phyloP scores from a whole-genome alignment of 2,888 invertebrate genomes.

The Dryocosmus kuriphilus region DNA sequence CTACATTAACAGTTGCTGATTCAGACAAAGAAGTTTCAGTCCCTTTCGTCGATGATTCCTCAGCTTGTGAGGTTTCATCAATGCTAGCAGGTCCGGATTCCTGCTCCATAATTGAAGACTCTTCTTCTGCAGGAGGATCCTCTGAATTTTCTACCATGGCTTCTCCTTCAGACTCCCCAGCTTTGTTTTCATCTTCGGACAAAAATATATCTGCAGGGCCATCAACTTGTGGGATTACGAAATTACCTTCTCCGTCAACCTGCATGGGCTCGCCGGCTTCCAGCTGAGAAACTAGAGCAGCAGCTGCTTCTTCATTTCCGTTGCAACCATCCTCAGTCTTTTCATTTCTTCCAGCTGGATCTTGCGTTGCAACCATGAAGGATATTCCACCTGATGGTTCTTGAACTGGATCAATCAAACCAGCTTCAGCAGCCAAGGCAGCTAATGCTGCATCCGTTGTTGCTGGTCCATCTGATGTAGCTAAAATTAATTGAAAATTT shows the following conservation, averaged over 20 bases:
- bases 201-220: slow-evolving; percentile 70
- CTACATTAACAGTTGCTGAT: slow-evolving; percentile 41
- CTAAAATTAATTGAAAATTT: slow-evolving; percentile 53
- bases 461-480: slow-evolving; percentile 81
- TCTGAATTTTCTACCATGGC: slow-evolving; percentile 42
- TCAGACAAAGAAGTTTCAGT: slow-evolving; percentile 60
- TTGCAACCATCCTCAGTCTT: slow-evolving; percentile 75
- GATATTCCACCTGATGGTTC: slow-evolving; percentile 73
- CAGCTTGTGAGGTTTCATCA: slow-evolving; percentile 62
- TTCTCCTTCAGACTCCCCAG: slow-evolving; percentile 45
- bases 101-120: slow-evolving; percentile 62
- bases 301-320: slow-evolving; percentile 71
- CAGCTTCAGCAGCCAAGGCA: slow-evolving; percentile 82
- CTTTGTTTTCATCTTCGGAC: slow-evolving; percentile 67
- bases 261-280: slow-evolving; percentile 72
- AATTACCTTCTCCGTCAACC: slow-evolving; percentile 74
- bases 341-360: slow-evolving; percentile 62
- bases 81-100: slow-evolving; percentile 52
- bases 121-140: slow-evolving; percentile 50
- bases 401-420: slow-evolving; percentile 80
- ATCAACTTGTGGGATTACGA: slow-evolving; percentile 75
- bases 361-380: slow-evolving; percentile 74
- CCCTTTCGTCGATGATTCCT: slow-evolving; percentile 55
- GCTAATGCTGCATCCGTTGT: slow-evolving; percentile 83
- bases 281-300: slow-evolving; percentile 69